Conservation (phyloP, 2,113 vertebrate species). For the Gymnocephalus cernua region DNA sequence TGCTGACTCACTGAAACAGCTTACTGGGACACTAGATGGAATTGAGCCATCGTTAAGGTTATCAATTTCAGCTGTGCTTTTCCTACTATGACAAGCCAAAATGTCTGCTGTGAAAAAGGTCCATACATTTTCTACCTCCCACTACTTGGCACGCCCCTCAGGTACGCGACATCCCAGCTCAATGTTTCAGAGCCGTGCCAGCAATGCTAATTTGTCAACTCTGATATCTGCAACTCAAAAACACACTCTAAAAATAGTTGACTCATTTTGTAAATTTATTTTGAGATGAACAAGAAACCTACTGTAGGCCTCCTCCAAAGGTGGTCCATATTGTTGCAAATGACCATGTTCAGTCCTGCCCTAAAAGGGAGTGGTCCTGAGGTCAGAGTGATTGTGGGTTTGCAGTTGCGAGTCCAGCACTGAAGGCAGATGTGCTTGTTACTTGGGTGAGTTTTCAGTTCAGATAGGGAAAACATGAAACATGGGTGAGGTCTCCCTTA, state of each 20-base stretch:
- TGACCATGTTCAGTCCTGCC: conserved; percentile 55
- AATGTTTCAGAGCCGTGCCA: conserved; percentile 7
- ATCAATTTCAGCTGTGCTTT: too few species aligned
- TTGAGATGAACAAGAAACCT: conserved; percentile 1
- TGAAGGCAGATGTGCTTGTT: conserved; percentile 63
- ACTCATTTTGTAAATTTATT: conserved; percentile 3
- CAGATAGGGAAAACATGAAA: conserved; percentile 54
- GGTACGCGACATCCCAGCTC: conserved; percentile 16
- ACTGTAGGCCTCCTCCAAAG: conserved; percentile 39
- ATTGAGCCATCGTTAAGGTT: too few species aligned
- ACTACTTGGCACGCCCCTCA: conserved; percentile 5
- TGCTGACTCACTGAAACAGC: too few species aligned
- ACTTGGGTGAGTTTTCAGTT: conserved; percentile 44
- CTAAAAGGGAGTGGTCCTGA: conserved; percentile 70
- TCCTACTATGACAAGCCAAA: too few species aligned
- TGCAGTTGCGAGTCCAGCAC: conserved; percentile 38
- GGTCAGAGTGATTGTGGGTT: conserved; percentile 68
- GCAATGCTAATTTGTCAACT: conserved; percentile 13
- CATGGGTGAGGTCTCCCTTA: conserved; percentile 71
- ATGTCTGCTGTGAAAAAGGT: too few species aligned
- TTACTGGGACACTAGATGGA: too few species aligned
- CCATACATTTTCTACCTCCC: conserved; percentile 63
- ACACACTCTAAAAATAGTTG: conserved; percentile 4
- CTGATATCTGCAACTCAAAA: conserved; percentile 9
- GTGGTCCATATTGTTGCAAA: conserved; percentile 65